Evolutionary conservation across 2,888 invertebrate species (phyloP).

Genomic region (Cephus nigrinus): DNA sequence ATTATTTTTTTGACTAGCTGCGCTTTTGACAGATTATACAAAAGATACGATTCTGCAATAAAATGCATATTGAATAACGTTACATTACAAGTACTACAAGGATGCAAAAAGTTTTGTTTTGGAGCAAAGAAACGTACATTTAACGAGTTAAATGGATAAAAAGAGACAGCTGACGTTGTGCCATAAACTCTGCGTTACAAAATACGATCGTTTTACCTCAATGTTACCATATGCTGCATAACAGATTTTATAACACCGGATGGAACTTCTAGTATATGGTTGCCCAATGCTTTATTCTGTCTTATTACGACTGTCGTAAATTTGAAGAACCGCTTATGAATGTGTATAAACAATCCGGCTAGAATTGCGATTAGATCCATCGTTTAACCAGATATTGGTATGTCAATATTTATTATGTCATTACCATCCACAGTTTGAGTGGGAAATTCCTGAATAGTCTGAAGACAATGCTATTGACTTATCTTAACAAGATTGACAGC

Average conservation of each 20-base stretch:
- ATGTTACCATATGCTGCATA: not conserved
- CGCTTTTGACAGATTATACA: not conserved
- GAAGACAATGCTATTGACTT: not conserved
- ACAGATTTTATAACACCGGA: not conserved
- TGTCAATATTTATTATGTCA: not conserved
- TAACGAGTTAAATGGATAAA: not conserved
- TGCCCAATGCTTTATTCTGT: not conserved
- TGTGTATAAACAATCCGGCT: not conserved
- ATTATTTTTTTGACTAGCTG: not conserved
- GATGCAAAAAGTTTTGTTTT: not conserved
- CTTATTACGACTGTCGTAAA: not conserved
- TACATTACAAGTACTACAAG: not conserved
- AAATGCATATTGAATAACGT: not conserved
- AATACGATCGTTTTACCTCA: not conserved
- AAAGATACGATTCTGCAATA: not conserved
- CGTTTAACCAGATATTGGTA: not conserved
- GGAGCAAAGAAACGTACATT: not conserved
- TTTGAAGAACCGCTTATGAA: not conserved
- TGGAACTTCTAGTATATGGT: not conserved
- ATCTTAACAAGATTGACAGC: not conserved
- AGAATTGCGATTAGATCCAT: not conserved
- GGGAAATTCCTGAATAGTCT: not conserved
- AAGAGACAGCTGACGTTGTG: not conserved
- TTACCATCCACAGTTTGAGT: not conserved
- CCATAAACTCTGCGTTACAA: not conserved